These are phyloP conservation scores for Notamacropus eugenii DNA, from an alignment of 2,797 vertebrate genomes.

Conservation along the genomic window DNA sequence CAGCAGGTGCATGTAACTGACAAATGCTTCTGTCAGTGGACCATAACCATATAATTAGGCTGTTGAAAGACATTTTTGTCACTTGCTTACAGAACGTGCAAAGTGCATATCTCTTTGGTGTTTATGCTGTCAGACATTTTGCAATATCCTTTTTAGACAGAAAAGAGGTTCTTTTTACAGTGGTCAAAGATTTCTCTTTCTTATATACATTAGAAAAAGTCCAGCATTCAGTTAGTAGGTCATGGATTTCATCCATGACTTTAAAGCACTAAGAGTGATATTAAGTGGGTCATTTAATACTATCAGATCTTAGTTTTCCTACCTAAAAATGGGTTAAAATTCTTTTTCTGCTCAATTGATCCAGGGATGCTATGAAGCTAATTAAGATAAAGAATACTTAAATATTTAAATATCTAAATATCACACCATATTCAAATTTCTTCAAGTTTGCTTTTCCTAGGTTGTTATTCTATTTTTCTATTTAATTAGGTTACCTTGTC, in stretches of 20 bases:
- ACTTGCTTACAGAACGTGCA: slow-evolving; percentile 21
- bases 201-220: neutral
- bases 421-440: neutral
- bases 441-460: slow-evolving; percentile 23
- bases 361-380: neutral
- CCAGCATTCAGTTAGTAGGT: neutral
- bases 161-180: slow-evolving; percentile 28
- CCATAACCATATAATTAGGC: slow-evolving; percentile 40
- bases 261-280: neutral
- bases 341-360: neutral
- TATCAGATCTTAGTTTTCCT: neutral
- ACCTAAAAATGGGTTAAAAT: neutral
- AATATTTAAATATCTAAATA: neutral
- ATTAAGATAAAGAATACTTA: neutral
- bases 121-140: slow-evolving; percentile 10
- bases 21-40: neutral
- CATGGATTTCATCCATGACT: neutral
- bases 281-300: neutral
- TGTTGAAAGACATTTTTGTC: slow-evolving; percentile 61
- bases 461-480: neutral
- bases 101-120: neutral
- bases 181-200: neutral
- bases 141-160: slow-evolving; percentile 25
- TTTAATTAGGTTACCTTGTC: neutral
- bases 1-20: slow-evolving; percentile 30